Evolutionary conservation across 1,140 invertebrate genomes (phyloP).

Genomic region (Rhyzopertha dominica): DNA sequence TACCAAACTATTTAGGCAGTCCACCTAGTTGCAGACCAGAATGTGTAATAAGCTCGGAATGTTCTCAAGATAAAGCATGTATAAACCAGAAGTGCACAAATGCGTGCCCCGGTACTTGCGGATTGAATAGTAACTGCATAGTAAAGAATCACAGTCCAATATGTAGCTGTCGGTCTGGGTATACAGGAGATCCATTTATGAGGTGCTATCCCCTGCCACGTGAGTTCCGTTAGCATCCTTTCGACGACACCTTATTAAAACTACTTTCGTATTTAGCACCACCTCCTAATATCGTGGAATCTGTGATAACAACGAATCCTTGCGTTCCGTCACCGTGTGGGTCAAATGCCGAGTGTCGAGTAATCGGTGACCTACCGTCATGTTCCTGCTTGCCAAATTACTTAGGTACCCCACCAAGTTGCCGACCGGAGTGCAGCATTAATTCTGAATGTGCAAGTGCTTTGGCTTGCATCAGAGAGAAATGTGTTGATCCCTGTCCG

Average conservation of each 20-base stretch:
- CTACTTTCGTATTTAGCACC: too few species aligned
- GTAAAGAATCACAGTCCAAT: conserved; percentile 67
- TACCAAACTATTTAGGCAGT: conserved; percentile 55
- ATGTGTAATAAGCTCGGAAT: conserved; percentile 61
- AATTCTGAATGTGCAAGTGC: conserved; percentile 59
- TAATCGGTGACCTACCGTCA: conserved; percentile 50
- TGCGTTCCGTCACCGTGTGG: conserved; percentile 56
- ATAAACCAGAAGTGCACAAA: conserved; percentile 61
- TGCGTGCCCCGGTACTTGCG: conserved; percentile 62
- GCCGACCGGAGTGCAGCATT: conserved; percentile 61
- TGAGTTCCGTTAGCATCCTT: too few species aligned
- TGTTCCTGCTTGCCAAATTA: conserved; percentile 60
- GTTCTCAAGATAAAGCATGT: conserved; percentile 59
- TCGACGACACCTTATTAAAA: too few species aligned
- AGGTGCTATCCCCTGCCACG: conserved; percentile 57
- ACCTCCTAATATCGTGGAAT: too few species aligned
- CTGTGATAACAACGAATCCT: conserved; percentile 47
- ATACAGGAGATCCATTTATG: conserved; percentile 70
- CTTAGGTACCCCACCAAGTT: conserved; percentile 58
- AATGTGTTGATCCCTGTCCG: conserved; percentile 63
- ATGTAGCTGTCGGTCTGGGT: conserved; percentile 62
- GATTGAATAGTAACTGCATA: conserved; percentile 58
- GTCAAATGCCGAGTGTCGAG: conserved; percentile 53
- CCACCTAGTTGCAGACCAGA: conserved; percentile 61
- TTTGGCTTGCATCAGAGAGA: conserved; percentile 59